Percentiles rank a stretch among this genome's conserved stretches.
Conservation (phyloP, 2,797 vertebrate genomes). For the Morelia viridis region DNA sequence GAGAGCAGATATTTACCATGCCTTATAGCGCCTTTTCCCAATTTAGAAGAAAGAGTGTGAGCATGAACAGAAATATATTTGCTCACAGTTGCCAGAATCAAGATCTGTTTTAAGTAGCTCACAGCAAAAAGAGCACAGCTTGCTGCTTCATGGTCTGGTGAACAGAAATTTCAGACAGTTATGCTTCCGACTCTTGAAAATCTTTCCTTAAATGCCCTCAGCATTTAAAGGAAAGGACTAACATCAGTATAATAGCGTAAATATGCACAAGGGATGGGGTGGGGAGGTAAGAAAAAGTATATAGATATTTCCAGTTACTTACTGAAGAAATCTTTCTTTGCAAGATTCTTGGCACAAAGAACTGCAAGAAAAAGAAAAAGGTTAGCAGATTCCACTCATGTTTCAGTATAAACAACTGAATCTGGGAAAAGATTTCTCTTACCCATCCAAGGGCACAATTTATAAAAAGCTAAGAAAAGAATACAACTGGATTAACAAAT, state of each 20-base stretch:
- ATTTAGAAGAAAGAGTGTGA: not conserved
- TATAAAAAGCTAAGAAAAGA: not conserved
- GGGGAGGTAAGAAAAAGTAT: conserved; percentile 32
- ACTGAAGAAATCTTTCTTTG: conserved; percentile 99
- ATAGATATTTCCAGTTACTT: conserved; percentile 74
- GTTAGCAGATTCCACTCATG: conserved; percentile 22
- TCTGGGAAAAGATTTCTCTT: not conserved
- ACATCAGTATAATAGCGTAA: not conserved
- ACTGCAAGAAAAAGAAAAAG: conserved; percentile 79
- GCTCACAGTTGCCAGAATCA: not conserved
- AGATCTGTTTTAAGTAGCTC: not conserved
- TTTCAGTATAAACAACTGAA: conserved; percentile 8
- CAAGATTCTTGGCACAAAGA: conserved; percentile 99
- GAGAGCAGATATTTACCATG: not conserved
- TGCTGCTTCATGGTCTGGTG: not conserved
- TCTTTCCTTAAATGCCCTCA: not conserved
- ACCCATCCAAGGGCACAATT: not conserved
- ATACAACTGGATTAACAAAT: not conserved
- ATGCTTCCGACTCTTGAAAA: not conserved
- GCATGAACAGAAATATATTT: not conserved
- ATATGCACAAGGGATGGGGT: conserved; percentile 35
- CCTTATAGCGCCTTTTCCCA: not conserved
- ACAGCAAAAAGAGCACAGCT: not conserved
- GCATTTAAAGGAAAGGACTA: not conserved
- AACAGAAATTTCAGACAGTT: not conserved